phyloP scores from a whole-genome alignment of 2,113 vertebrate genomes.

The Clarias gariepinus region DNA sequence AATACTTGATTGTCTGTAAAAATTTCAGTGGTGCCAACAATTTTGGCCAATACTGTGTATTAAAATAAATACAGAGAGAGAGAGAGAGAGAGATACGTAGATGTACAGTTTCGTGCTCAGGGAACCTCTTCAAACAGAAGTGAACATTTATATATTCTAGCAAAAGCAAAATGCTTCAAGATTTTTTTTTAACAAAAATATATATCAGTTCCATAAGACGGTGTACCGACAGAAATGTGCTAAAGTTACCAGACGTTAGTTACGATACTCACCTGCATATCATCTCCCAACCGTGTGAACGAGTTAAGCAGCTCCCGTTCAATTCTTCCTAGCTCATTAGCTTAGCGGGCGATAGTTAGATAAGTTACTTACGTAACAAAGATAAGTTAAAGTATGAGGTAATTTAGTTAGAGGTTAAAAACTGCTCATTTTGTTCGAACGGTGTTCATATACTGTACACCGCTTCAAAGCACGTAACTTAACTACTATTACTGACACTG shows the following conservation, averaged over 20 bases:
- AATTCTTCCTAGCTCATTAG: background rate
- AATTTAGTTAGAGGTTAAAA: background rate
- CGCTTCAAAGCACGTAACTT: background rate
- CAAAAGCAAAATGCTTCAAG: background rate
- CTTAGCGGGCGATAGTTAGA: background rate
- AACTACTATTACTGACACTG: background rate
- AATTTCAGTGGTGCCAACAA: too few species aligned
- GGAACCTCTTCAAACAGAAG: background rate
- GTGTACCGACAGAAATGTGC: too few species aligned
- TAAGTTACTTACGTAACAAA: background rate
- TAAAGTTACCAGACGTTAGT: background rate
- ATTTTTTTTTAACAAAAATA: background rate
- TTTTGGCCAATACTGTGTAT: too few species aligned
- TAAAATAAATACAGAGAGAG: too few species aligned
- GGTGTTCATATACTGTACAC: background rate
- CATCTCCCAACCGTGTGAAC: background rate
- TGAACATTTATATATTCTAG: too few species aligned
- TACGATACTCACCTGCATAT: constrained; percentile 43
- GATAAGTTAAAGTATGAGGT: background rate
- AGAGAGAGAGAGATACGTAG: background rate
- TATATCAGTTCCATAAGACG: background rate
- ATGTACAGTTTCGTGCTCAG: background rate
- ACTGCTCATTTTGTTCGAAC: background rate
- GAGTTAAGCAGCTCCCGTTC: background rate
- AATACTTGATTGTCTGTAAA: too few species aligned